Evolutionary conservation across 2,888 invertebrate genomes (phyloP), one percentile per base, ranked within the genome.

Genomic region (Agrochola litura): DNA sequence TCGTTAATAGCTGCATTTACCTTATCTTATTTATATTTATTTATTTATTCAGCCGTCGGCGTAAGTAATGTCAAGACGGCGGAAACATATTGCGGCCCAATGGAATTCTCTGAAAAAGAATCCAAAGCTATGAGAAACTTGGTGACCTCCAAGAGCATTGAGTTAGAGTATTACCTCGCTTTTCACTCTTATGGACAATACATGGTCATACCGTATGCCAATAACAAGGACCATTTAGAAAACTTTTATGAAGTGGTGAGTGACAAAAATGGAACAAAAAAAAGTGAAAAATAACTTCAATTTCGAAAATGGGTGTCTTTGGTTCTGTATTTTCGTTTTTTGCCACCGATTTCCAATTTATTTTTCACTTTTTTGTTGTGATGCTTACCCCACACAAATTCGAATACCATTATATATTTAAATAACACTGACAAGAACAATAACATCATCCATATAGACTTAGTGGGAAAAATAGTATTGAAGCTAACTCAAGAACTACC

Each of bases 141-240:
- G 66, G 85, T 97, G 0, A 86, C 76, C 0, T 86, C 86, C 0
- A 92, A 95, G 6, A 88, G 91, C 67, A 83, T 91, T 0, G 88
- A 94, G 8, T 85, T 97, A 5, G 93, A 93, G 30, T 95, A 97
- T 70, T 98, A 97, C 87, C 70, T 98, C 0, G 95, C 97, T 0
- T 97, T 98, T 79, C 98, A 98, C 89, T 97, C 98, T 0, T 98
- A 97, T 83, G 97, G 97, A 0, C 98, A 98, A 86, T 96, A 92
- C 54, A 91, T 97, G 76, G 95, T 97, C 0, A 92, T 97, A 68
- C 97, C 98, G 0, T 97, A 97, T 84, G 97, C 97, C 0, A 92
- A 96, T 73, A 81, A 88, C 0, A 91, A 84, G 0, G 84, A 83
- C 1, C 94, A 95, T 63, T 65, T 90, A 0, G 93, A 90, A 0